These are phyloP conservation scores for Amblyjoppa fuscipennis DNA, from an alignment of 2,888 invertebrate genomes.

Conservation along the genomic window DNA sequence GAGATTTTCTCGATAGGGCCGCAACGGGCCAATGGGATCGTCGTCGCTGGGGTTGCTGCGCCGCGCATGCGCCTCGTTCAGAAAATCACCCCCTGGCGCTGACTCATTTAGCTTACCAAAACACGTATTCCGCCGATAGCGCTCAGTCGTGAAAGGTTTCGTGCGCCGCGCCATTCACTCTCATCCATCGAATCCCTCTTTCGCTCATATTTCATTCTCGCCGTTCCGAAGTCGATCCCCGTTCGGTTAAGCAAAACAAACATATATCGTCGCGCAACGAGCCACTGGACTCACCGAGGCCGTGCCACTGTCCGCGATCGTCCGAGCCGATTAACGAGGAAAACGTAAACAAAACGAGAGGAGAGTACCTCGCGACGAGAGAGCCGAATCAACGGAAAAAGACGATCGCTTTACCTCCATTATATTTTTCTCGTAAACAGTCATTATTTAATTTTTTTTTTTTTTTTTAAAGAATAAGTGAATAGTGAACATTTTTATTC, in stretches of 20 bases:
- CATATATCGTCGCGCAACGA: background rate
- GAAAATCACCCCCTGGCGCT: slow-evolving; percentile 60
- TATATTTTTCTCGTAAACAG: background rate
- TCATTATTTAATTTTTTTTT: background rate
- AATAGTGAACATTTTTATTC: slow-evolving; percentile 10
- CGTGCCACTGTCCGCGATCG: background rate
- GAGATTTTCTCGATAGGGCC: background rate
- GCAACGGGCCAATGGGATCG: slow-evolving; percentile 17
- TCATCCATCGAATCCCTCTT: slow-evolving; percentile 48
- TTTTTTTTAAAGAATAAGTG: background rate
- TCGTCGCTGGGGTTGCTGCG: slow-evolving; percentile 61
- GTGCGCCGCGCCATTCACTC: slow-evolving; percentile 52
- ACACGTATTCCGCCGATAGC: slow-evolving; percentile 65
- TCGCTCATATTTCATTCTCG: slow-evolving; percentile 1
- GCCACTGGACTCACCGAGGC: background rate
- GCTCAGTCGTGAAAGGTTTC: slow-evolving; percentile 53
- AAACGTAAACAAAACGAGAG: slow-evolving; percentile 11
- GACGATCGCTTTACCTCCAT: slow-evolving; percentile 15
- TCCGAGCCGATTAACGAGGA: background rate
- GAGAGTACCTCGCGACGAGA: background rate
- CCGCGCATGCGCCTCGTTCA: slow-evolving; percentile 63
- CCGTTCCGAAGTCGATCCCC: too few relatives aligned
- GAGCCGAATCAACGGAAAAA: background rate
- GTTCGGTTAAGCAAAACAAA: background rate
- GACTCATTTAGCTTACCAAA: slow-evolving; percentile 24